Base-by-base conservation (phyloP, 2,888 invertebrate genomes). In the Alviniconcha strummeri region DNA sequence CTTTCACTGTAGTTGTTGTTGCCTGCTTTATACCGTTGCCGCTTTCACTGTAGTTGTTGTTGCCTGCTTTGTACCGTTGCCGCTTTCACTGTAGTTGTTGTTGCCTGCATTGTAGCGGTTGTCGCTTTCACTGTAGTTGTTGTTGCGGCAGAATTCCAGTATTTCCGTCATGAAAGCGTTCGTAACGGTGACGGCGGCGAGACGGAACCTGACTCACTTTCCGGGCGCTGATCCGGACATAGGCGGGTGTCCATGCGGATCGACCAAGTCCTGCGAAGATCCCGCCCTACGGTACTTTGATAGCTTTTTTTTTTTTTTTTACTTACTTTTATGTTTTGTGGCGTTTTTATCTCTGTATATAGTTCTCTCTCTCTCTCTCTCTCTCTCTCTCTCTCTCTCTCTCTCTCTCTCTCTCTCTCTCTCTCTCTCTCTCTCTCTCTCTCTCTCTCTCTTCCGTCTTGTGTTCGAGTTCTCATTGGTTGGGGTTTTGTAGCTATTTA, bases 211-310 rank as follows among this genome's bases (percentile, higher is more conserved):
- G 71, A 57, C 57, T 36, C 74, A 81, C 74, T 81, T 81, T 15
- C 85, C 85, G 5, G 85, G 85, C 0, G 83, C 84, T n/a, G 55
- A 81, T 17, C 81, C 79, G 2, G 76, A 64, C 19, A 15, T 67
- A 11, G 85, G 88, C 64, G 85, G 81, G 75, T 92, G 92, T 85
- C 91, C 86, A 0, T 92, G 92, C 85, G 91, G 89, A 5, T 72
- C 90, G n/a, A 87, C 88, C 1, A 75, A 84, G n/a, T 86, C 87
- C 0, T 92, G 92, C 85, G 87, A 81, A 5, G 77, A 85, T 11
- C 82, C 85, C 36, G 4, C 15, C 8, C 6, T 74, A 5, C 57
- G 81, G 81, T 81, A 55, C 15, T 8, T 15, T 57, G 11, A 1
- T 64, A 9, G 11, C 15, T 15, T 1, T 64, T 15, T 0, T 36